Evolutionary conservation across 2,888 invertebrate genomes (phyloP), one percentile per base, ranked within the genome.

Genomic region (Kuschelorhynchus macadamiae): DNA sequence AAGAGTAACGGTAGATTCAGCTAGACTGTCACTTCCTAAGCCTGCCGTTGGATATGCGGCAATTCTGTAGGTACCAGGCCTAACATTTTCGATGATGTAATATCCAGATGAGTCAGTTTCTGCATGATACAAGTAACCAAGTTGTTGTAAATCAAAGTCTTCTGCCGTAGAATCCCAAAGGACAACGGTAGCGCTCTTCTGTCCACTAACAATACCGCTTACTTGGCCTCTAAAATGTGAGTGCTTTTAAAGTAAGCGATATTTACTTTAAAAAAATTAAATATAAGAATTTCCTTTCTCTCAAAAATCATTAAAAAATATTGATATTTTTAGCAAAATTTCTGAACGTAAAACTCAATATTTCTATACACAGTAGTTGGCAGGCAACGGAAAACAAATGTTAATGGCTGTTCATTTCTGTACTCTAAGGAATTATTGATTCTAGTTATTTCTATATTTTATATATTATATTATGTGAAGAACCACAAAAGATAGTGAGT

Each of bases 41-140:
- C 68, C 64, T n/a, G 44, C 59, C 9, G 56, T 11, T 0, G 67
- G 62, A 21, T 63, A 68, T 12, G 62, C 62, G 1, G 30, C 46
- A 9, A 68, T 42, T n/a, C 36, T 57, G 32, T 68, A 68, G n/a
- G 33, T 57, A 49, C 67, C 67, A 33, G 67, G 67, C 9, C 67
- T 56, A 2, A 68, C 55, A 14, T 52, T 32, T n/a, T 36, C 12
- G 4, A 68, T 42, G 4, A 41, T 50, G 32, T 30, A 68, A 11
- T 50, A 60, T 0, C 67, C 67, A 32, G 16, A 41, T 4, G 46
- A 39, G 44, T 56, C 57, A 14, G 67, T 57, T 14, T 68, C 41
- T 2, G 63, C 16, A 16, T 32, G 49, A 33, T 53, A 68, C 5
- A 57, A 25, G 14, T 68, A 63, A 7, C 67, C 67, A 36, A 52